Evolutionary conservation across 1,140 invertebrate genomes (phyloP), one percentile per base, ranked within the genome.

Genomic region (Diachasmimorpha longicaudata): DNA sequence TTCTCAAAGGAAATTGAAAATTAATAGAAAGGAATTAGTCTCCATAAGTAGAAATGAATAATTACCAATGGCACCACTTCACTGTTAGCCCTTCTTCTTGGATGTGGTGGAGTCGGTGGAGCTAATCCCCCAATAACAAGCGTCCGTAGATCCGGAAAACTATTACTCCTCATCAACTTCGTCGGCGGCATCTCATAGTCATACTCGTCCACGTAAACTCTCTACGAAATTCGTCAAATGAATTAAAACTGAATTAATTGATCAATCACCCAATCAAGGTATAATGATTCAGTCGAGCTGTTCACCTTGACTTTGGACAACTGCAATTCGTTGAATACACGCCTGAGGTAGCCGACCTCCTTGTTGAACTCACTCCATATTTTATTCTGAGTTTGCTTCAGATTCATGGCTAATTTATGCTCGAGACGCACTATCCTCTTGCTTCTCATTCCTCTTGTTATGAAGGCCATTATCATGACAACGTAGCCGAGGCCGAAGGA

Each of bases 401-500:
- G 88, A 86, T 94, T 94, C 72, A 91, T 87, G 13, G 92, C 93
- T 39, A 96, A 84, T 82, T 94, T 93, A 77, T 94, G 93, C 83
- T 96, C 95, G 52, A 97, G 87, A 79, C 91, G 90, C 52, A 91
- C 90, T 25, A 96, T 91, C 81, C 92, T 91, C 83, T 96, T 95
- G 72, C 94, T 95, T 73, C 92, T 91, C 89, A 94, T 90, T 11
- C 91, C 93, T 77, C 91, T 88, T 0, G 94, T 93, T 74, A 98
- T 96, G 82, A 96, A 97, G 23, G 94, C 95, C 77, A 97, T 92
- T 55, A 98, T 94, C 96, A 97, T 97, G 14, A 96, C 92, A 58
- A 97, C 91, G 85, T 97, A 98, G 0, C 96, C 96, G 73, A 98
- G 89, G 0, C 96, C 96, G 80, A 97, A 95, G 58, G 96, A 95